A percentile compares a stretch with the other conserved stretches of the same genome.
Evolutionary conservation across 2,113 vertebrate species (phyloP).

Genomic region (Tiliqua scincoides): DNA sequence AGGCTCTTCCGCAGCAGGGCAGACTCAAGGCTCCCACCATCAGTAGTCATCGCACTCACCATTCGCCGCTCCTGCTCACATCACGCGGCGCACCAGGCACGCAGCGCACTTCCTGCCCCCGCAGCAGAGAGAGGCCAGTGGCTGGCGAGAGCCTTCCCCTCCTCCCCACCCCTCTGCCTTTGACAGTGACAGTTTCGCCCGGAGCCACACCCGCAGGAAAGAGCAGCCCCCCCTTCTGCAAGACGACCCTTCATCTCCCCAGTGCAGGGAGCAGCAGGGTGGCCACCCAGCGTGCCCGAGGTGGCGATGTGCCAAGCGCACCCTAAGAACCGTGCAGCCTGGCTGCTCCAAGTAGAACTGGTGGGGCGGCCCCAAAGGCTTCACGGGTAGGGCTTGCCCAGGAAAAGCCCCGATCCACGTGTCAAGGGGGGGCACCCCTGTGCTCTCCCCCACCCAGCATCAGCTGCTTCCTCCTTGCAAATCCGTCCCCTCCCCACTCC

Average conservation of each 20-base stretch:
- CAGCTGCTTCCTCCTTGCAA: neutral
- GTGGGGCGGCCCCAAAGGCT: neutral
- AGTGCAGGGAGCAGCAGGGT: no score
- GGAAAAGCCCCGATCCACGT: neutral
- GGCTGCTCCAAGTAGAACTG: neutral
- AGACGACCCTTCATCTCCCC: fast-evolving
- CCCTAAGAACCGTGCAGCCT: no score
- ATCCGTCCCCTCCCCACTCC: no score
- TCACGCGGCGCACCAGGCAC: neutral
- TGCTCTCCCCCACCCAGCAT: neutral
- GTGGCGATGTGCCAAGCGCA: neutral
- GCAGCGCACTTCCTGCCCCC: slow-evolving; percentile 58
- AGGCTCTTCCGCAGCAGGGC: neutral
- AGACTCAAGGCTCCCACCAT: neutral
- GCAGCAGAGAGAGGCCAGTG: neutral
- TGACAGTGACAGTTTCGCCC: slow-evolving; percentile 1
- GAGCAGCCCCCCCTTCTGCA: slow-evolving; percentile 12
- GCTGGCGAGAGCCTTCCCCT: neutral
- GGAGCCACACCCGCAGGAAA: slow-evolving; percentile 26
- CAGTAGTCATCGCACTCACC: neutral
- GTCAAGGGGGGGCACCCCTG: neutral
- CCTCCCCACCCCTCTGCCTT: neutral
- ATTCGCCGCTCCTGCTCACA: neutral
- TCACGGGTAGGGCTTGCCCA: neutral
- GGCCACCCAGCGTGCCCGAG: no score